Conservation (phyloP, 2,113 vertebrate species). For the Megaptera novaeangliae region DNA sequence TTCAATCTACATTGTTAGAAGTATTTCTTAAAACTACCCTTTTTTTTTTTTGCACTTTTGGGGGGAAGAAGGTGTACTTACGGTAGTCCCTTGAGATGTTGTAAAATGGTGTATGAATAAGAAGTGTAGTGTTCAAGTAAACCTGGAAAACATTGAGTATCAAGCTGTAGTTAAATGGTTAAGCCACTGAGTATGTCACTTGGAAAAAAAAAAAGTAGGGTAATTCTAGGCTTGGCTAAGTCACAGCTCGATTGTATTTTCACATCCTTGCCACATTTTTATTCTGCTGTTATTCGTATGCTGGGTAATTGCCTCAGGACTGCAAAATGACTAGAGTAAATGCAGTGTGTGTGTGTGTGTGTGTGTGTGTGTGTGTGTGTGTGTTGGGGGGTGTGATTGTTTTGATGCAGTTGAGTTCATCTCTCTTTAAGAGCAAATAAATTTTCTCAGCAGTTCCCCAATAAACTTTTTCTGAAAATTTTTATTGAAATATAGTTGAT, state of each 20-base stretch:
- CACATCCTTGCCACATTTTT: not conserved
- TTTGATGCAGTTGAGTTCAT: not conserved
- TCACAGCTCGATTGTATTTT: not conserved
- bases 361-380: not conserved
- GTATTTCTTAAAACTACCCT: not conserved
- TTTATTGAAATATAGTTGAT: not conserved
- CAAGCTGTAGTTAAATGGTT: not conserved
- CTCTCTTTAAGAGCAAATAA: not conserved
- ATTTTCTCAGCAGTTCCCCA: not conserved
- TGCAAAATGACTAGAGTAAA: not conserved
- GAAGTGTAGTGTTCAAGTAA: not conserved
- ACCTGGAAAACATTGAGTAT: not conserved
- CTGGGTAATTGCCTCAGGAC: not conserved
- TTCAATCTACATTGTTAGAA: not conserved
- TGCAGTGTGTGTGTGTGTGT: rapidly evolving
- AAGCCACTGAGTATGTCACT: not conserved
- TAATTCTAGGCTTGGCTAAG: not conserved
- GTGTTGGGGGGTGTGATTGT: too few relatives aligned
- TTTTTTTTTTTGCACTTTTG: rapidly evolving
- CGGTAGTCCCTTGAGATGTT: not conserved
- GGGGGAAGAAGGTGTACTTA: not conserved
- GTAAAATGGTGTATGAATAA: not conserved
- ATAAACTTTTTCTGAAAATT: not conserved
- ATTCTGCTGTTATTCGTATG: not conserved
- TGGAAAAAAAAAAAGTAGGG: not conserved